Evolutionary conservation across 2,888 invertebrate genomes (phyloP).

Genomic region (Microdon myrmicae): DNA sequence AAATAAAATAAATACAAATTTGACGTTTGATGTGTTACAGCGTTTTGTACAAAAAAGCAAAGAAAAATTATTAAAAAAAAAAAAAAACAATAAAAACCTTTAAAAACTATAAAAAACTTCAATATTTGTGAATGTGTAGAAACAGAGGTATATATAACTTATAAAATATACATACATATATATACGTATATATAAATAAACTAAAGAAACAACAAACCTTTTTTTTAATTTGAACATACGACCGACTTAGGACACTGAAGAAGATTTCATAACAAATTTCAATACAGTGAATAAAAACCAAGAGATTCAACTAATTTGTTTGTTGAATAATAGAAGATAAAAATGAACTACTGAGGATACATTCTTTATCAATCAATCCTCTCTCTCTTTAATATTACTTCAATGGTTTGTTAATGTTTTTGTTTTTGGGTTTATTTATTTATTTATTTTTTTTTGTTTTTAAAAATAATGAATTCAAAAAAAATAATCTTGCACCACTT

Average conservation of each 20-base stretch:
- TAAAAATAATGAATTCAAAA: too few relatives aligned
- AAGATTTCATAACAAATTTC: constrained; percentile 25
- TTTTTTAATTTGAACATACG: not conserved
- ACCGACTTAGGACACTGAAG: too few relatives aligned
- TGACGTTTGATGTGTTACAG: constrained; percentile 44
- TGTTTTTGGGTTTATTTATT: too few relatives aligned
- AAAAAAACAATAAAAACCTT: constrained; percentile 53
- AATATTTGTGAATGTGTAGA: constrained; percentile 53
- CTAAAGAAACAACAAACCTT: constrained; percentile 22
- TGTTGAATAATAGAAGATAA: too few relatives aligned
- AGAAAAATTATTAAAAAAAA: constrained; percentile 56
- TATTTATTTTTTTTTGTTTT: too few relatives aligned
- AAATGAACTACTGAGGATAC: too few relatives aligned
- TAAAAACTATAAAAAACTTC: constrained; percentile 60
- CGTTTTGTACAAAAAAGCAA: constrained; percentile 41
- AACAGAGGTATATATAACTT: constrained; percentile 20
- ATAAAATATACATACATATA: constrained; percentile 44
- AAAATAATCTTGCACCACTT: too few relatives aligned
- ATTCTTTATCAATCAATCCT: too few relatives aligned
- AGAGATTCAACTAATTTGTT: too few relatives aligned
- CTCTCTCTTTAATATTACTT: too few relatives aligned
- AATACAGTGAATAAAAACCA: constrained; percentile 21
- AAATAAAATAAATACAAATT: constrained; percentile 20
- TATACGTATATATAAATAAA: constrained; percentile 54
- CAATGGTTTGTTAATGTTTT: too few relatives aligned